These are phyloP conservation scores for Cairina moschata DNA, from an alignment of 2,113 vertebrate species.

Conservation along the genomic window DNA sequence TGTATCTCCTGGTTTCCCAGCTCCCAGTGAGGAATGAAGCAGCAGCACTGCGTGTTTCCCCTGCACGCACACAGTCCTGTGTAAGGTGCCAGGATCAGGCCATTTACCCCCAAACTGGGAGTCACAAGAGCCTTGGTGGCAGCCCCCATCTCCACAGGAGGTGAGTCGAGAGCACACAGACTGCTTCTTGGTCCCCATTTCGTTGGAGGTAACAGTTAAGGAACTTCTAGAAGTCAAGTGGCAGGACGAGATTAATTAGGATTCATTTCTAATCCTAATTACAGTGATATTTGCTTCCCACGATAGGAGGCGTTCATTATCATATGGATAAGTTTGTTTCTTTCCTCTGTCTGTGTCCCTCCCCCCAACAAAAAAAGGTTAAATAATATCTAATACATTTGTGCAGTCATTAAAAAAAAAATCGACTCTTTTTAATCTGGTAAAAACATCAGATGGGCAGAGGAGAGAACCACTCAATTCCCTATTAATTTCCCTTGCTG, in stretches of 20 bases:
- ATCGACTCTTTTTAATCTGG: slow-evolving; percentile 50
- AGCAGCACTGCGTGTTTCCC: background rate
- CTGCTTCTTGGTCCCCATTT: slow-evolving; percentile 25
- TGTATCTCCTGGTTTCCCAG: background rate
- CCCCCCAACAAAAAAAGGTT: slow-evolving; percentile 8
- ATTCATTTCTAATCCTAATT: slow-evolving; percentile 70
- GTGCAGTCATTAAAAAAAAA: slow-evolving; percentile 35
- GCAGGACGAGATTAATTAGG: slow-evolving; percentile 68
- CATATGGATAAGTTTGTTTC: slow-evolving; percentile 59
- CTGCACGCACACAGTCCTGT: background rate
- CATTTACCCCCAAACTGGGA: background rate
- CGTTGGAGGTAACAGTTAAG: slow-evolving; percentile 35
- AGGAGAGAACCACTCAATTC: slow-evolving; percentile 61
- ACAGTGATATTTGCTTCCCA: slow-evolving; percentile 63
- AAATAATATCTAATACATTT: slow-evolving; percentile 59
- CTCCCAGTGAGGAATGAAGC: background rate
- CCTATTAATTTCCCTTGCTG: slow-evolving; percentile 63
- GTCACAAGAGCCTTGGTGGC: background rate
- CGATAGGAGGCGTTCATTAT: slow-evolving; percentile 53
- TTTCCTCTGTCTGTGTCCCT: slow-evolving; percentile 39
- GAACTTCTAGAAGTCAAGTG: slow-evolving; percentile 67
- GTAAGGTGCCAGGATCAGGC: background rate
- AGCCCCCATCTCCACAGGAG: background rate
- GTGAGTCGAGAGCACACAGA: slow-evolving; percentile 22
- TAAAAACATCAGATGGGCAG: slow-evolving; percentile 56